A percentile compares a stretch with the other conserved stretches of the same genome.
Conservation (phyloP, 1,140 invertebrate genomes). For the Papilio aristodemus region DNA sequence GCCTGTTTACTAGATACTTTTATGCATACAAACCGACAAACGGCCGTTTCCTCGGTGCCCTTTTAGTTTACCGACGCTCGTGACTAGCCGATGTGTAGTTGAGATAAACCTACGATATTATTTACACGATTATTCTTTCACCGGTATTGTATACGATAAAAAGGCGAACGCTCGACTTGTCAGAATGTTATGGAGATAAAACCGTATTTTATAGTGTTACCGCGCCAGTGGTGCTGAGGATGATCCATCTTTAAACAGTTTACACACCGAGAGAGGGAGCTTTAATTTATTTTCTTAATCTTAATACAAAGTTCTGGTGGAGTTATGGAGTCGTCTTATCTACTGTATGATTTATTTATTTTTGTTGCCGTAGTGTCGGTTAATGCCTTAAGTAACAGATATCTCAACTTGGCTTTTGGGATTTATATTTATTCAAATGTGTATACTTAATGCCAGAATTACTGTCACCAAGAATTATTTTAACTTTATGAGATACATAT, state of each 20-base stretch:
- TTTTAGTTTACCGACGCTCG: slow-evolving; percentile 67
- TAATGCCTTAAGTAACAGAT: slow-evolving; percentile 14
- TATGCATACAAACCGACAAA: slow-evolving; percentile 62
- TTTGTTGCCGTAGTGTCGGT: not conserved
- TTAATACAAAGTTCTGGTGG: slow-evolving; percentile 12
- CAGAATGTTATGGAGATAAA: slow-evolving; percentile 39
- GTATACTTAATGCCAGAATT: not conserved
- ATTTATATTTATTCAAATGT: not conserved
- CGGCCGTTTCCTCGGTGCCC: slow-evolving; percentile 52
- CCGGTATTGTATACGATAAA: slow-evolving; percentile 44
- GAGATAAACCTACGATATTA: slow-evolving; percentile 67
- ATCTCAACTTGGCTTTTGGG: slow-evolving; percentile 13
- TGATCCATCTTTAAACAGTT: slow-evolving; percentile 28
- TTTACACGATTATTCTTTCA: slow-evolving; percentile 60
- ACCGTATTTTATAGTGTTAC: slow-evolving; percentile 33
- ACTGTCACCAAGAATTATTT: slow-evolving; percentile 4
- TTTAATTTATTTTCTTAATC: slow-evolving; percentile 22
- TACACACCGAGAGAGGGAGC: slow-evolving; percentile 30
- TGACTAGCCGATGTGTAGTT: slow-evolving; percentile 64
- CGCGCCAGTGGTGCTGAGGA: not conserved
- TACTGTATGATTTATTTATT: slow-evolving; percentile 16
- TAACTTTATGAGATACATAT: slow-evolving; percentile 21
- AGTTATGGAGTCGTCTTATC: slow-evolving; percentile 20
- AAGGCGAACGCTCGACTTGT: slow-evolving; percentile 43
- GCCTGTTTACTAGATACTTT: slow-evolving; percentile 60